A percentile compares a stretch with the other conserved stretches of the same genome.
Conservation (phyloP, 2,888 invertebrate genomes). For the Polymixis lichenea region DNA sequence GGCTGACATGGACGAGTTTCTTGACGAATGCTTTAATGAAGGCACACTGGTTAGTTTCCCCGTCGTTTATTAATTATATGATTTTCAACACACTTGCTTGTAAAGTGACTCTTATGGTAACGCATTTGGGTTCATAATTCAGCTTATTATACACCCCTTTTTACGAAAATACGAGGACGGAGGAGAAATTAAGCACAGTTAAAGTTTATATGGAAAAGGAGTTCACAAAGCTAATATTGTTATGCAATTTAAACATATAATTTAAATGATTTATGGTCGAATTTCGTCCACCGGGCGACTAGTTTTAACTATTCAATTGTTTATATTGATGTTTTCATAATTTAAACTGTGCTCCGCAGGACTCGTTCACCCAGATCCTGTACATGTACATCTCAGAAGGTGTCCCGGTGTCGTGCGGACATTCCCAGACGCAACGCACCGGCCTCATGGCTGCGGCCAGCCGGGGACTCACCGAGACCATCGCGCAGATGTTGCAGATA, state of each 20-base stretch:
- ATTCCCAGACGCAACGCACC: slow-evolving; percentile 92
- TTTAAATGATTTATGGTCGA: too few species aligned
- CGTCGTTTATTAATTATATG: too few species aligned
- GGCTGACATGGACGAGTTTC: slow-evolving; percentile 92
- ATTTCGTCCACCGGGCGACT: too few species aligned
- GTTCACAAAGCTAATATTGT: too few species aligned
- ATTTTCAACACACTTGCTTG: too few species aligned
- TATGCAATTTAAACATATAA: too few species aligned
- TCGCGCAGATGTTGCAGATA: slow-evolving; percentile 93
- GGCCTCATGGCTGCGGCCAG: slow-evolving; percentile 95
- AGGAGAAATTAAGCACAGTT: too few species aligned
- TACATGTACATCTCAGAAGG: slow-evolving; percentile 95
- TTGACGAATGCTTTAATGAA: slow-evolving; percentile 91
- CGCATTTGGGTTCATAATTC: too few species aligned
- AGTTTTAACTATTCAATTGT: not conserved
- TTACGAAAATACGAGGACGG: too few species aligned
- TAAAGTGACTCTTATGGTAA: too few species aligned
- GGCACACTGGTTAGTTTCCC: slow-evolving; percentile 88
- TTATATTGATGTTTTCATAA: not conserved
- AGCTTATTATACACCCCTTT: too few species aligned
- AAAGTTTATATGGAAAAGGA: too few species aligned
- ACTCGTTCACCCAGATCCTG: slow-evolving; percentile 93
- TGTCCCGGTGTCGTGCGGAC: slow-evolving; percentile 93
- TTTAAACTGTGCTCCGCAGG: slow-evolving; percentile 79
- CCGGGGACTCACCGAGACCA: slow-evolving; percentile 92